Evolutionary conservation across 2,888 invertebrate species (phyloP).

Genomic region (Ctenicera cuprea): DNA sequence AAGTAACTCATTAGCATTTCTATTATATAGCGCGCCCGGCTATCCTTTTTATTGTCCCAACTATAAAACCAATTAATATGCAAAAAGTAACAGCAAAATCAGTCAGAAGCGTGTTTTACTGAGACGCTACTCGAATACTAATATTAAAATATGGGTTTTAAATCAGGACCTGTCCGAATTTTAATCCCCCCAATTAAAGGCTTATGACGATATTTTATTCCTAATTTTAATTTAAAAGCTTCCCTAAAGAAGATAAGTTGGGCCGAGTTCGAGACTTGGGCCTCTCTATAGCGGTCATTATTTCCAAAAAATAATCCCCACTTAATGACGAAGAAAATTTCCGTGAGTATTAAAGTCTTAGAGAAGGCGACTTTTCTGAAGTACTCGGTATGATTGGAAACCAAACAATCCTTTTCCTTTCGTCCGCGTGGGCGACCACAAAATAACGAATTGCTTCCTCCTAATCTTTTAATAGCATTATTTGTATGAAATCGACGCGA

Average conservation of each 20-base stretch:
- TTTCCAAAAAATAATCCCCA: slow-evolving; percentile 30
- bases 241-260: slow-evolving; percentile 39
- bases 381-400: slow-evolving; percentile 18
- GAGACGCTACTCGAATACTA: slow-evolving; percentile 8
- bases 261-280: slow-evolving; percentile 11
- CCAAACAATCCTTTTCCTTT: background rate
- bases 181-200: slow-evolving; percentile 43
- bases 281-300: slow-evolving; percentile 20
- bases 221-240: slow-evolving; percentile 46
- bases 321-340: slow-evolving; percentile 30
- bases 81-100: slow-evolving; percentile 41
- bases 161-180: slow-evolving; percentile 32
- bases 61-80: slow-evolving; percentile 49
- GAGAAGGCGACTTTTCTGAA: slow-evolving; percentile 13
- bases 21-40: slow-evolving; percentile 43
- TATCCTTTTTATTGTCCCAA: slow-evolving; percentile 44
- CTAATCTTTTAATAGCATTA: slow-evolving; percentile 61
- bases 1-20: slow-evolving; percentile 53
- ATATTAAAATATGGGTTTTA: slow-evolving; percentile 38
- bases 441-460: slow-evolving; percentile 55
- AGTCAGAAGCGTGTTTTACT: slow-evolving; percentile 21
- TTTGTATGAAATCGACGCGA: slow-evolving; percentile 55
- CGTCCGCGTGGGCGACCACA: slow-evolving; percentile 33
- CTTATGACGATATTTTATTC: slow-evolving; percentile 37
- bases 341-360: slow-evolving; percentile 27